phyloP scores from a whole-genome alignment of 2,797 vertebrate genomes.

The Eremophila alpestris region DNA sequence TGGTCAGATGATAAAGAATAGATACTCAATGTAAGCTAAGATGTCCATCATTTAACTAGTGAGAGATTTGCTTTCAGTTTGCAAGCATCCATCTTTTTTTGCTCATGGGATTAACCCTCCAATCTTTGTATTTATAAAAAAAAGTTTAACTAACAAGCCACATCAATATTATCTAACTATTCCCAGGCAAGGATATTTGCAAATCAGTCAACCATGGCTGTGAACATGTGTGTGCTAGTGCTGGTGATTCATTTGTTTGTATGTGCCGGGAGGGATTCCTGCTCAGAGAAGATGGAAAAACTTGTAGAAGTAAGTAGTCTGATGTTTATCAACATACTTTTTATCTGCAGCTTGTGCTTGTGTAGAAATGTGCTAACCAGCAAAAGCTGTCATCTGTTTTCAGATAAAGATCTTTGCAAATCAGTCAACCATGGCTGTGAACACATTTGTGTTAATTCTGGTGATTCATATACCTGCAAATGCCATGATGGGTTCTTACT shows the following conservation, averaged over 20 bases:
- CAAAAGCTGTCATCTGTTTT: slow-evolving; percentile 29
- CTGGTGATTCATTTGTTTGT: slow-evolving; percentile 80
- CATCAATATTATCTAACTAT: neutral
- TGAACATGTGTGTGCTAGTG: slow-evolving; percentile 81
- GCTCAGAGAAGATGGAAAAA: slow-evolving; percentile 82
- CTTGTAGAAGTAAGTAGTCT: slow-evolving; percentile 81
- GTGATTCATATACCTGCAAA: slow-evolving; percentile 79
- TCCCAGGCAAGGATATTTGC: slow-evolving; percentile 82
- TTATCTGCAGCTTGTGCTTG: neutral
- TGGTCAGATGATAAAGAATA: neutral
- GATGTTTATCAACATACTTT: neutral
- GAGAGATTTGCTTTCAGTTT: neutral
- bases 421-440: slow-evolving; percentile 82
- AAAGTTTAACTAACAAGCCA: neutral
- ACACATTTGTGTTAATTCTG: slow-evolving; percentile 80
- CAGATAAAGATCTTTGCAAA: slow-evolving; percentile 84
- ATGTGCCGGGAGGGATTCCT: slow-evolving; percentile 83
- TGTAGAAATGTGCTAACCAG: neutral
- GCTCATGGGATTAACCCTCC: neutral
- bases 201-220: slow-evolving; percentile 81
- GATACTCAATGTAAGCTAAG: neutral
- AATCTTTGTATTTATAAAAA: neutral
- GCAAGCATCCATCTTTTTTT: neutral
- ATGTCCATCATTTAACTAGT: neutral
- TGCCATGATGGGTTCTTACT: slow-evolving; percentile 83